These are phyloP conservation scores for Stratiomys singularior DNA, from an alignment of 2,888 invertebrate genomes.

Conservation along the genomic window DNA sequence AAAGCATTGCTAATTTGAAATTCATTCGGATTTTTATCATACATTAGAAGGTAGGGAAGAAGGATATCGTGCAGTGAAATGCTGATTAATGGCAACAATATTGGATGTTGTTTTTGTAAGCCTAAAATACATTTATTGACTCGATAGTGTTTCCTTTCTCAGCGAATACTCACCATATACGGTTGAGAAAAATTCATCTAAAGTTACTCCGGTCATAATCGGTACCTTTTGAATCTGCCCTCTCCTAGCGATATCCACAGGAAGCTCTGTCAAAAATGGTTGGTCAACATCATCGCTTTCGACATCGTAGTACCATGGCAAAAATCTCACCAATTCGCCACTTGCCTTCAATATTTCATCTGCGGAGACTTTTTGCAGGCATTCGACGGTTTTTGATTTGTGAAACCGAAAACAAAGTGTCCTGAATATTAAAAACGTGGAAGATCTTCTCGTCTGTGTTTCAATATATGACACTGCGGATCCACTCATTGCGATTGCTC, in stretches of 20 bases:
- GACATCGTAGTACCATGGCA: background rate
- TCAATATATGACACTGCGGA: conserved; percentile 65
- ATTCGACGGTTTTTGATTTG: conserved; percentile 67
- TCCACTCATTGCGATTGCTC: conserved; percentile 75
- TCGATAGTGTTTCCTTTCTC: too few species aligned
- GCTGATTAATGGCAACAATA: background rate
- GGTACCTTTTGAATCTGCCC: conserved; percentile 71
- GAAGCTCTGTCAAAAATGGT: conserved; percentile 69
- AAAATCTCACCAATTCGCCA: background rate
- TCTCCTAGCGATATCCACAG: conserved; percentile 66
- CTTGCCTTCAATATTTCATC: conserved; percentile 37
- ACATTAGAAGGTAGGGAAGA: conserved; percentile 60
- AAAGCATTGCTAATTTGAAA: background rate
- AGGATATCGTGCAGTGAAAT: background rate
- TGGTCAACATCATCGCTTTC: background rate
- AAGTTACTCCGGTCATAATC: conserved; percentile 70
- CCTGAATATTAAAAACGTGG: conserved; percentile 62
- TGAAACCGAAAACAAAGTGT: conserved; percentile 61
- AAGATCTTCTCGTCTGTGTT: background rate
- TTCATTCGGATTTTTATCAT: background rate
- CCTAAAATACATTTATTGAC: background rate
- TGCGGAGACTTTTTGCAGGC: conserved; percentile 63
- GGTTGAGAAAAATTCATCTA: conserved; percentile 66
- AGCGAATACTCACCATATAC: background rate
- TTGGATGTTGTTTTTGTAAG: background rate